Percentiles rank a stretch among this genome's conserved stretches.
phyloP scores from a whole-genome alignment of 2,113 vertebrate species.

The Chionis minor region DNA sequence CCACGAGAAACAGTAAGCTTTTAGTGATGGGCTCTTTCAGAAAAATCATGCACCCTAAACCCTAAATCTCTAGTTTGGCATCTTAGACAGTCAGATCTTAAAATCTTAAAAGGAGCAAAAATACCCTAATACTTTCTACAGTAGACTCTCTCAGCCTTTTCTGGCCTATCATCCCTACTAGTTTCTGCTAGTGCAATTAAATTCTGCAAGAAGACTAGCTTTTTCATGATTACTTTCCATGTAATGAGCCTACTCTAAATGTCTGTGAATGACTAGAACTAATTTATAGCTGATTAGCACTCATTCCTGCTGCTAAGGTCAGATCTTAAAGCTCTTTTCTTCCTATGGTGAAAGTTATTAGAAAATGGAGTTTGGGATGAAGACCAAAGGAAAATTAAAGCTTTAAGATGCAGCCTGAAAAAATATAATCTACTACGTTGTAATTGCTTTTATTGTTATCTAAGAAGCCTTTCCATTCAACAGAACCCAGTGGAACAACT shows the following conservation, averaged over 20 bases:
- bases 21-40: background rate
- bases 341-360: constrained; percentile 32
- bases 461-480: constrained; percentile 36
- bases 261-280: constrained; percentile 28
- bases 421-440: constrained; percentile 29
- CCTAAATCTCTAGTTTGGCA: background rate
- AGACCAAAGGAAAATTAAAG: constrained; percentile 43
- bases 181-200: background rate
- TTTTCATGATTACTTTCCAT: constrained; percentile 6
- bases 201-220: background rate
- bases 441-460: constrained; percentile 51
- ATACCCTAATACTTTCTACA: background rate
- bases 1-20: background rate
- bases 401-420: background rate
- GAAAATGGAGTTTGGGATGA: constrained; percentile 32
- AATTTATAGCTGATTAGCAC: constrained; percentile 15
- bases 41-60: background rate
- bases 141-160: background rate
- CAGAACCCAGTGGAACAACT: background rate
- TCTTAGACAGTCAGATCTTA: background rate
- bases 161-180: background rate
- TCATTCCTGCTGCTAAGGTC: background rate
- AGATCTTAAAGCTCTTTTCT: constrained; percentile 17
- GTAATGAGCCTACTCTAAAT: background rate
- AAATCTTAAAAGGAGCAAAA: background rate